Evolutionary conservation across 1,140 invertebrate species (phyloP).

Genomic region (Bombus breviceps): DNA sequence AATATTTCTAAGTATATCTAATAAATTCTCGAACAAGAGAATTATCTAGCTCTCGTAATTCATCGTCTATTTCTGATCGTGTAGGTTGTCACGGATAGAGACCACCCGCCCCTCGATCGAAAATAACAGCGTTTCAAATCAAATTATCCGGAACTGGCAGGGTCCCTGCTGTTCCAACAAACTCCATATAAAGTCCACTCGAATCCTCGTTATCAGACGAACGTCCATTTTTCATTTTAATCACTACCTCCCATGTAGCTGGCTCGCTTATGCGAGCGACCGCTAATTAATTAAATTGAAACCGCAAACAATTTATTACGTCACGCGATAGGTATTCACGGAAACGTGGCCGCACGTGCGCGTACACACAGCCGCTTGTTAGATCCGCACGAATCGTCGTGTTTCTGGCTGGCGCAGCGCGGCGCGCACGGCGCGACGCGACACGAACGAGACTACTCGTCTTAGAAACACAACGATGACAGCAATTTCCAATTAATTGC

Average conservation of each 20-base stretch:
- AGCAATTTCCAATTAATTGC: conserved; percentile 75
- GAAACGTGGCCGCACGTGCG: conserved; percentile 17
- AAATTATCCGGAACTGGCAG: conserved; percentile 20
- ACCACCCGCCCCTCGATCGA: neutral
- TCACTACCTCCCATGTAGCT: conserved; percentile 29
- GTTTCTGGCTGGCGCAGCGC: neutral
- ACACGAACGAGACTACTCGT: conserved; percentile 21
- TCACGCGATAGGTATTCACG: conserved; percentile 46
- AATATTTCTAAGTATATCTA: neutral
- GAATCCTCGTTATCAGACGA: conserved; percentile 48
- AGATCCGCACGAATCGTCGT: neutral
- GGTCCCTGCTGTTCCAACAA: conserved; percentile 18
- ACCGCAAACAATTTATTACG: conserved; percentile 63
- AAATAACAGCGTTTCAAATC: conserved; percentile 18
- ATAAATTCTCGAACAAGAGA: conserved; percentile 16
- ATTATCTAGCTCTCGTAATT: conserved; percentile 1
- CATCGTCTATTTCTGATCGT: neutral
- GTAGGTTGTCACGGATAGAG: neutral
- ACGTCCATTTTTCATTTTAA: conserved; percentile 60
- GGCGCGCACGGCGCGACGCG: too few relatives aligned
- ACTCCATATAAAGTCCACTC: conserved; percentile 45
- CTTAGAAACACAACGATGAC: conserved; percentile 59
- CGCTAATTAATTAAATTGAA: conserved; percentile 68
- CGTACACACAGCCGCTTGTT: neutral
- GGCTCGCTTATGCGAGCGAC: conserved; percentile 22